Percentiles rank a stretch among this genome's conserved stretches.
Conservation (phyloP, 2,888 invertebrate species). For the Gastrophysa polygoni region DNA sequence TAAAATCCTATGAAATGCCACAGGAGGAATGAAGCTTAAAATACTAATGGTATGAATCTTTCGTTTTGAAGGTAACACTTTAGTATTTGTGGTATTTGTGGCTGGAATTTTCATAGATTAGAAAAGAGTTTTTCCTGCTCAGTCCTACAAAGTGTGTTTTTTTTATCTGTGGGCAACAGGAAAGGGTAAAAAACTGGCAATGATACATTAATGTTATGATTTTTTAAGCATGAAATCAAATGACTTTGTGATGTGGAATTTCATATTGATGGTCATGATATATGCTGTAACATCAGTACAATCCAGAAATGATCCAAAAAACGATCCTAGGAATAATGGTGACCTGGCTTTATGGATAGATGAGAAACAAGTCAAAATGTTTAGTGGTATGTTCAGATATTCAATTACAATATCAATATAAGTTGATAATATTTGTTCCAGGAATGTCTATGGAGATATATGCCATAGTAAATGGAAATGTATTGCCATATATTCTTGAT, state of each 20-base stretch:
- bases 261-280: conserved; percentile 40
- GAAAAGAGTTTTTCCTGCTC: no score
- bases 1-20: conserved; percentile 23
- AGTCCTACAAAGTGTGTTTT: no score
- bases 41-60: conserved; percentile 40
- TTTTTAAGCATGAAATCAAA: conserved; percentile 46
- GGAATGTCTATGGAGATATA: conserved; percentile 87
- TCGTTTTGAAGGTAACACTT: conserved; percentile 14
- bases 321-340: conserved; percentile 57
- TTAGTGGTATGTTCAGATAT: conserved; percentile 73
- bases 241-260: conserved; percentile 44
- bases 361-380: conserved; percentile 88
- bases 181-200: no score
- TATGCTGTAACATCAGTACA: conserved; percentile 39
- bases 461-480: conserved; percentile 86
- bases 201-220: no score
- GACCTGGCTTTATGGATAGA: conserved; percentile 90
- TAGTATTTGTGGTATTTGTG: conserved; percentile 10
- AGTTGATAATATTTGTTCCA: conserved; percentile 51
- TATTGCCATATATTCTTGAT: conserved; percentile 84
- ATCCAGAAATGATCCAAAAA: conserved; percentile 54
- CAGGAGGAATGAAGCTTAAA: conserved; percentile 45
- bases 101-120: neutral
- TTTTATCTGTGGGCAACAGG: no score
- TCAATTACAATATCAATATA: neutral